Base-by-base conservation (phyloP, 23 tunicate species). In the Clavelina lepadiformis region DNA sequence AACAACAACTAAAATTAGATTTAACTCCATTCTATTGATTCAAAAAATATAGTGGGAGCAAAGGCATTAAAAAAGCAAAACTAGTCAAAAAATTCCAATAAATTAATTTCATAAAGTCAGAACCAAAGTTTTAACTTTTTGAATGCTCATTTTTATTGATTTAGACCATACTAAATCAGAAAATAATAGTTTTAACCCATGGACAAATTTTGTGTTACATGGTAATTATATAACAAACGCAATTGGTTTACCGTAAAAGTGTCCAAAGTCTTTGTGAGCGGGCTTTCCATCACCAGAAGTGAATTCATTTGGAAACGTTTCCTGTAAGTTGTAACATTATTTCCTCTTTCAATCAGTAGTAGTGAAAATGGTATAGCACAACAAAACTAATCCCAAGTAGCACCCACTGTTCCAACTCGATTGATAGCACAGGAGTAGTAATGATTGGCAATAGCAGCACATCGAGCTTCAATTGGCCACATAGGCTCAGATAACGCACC, bases 401-500 rank as follows among this genome's bases (percentile, higher is more conserved):
- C 0, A 41, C 86, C 38, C 33, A 88, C 96, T 65, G 94, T 73
- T 51, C 98, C 98, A 51, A 93, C 94, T 54, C 98, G 52, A 69
- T 93, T 93, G 56, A 93, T 93, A 1, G 82, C 86, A 47, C 98
- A 85, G 0, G 98, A 79, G 54, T 71, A 93, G 74, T 93, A 93
- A 46, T 79, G 88, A 63, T 84, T 83, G 2, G 98, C 98, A 28
- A 93, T 93, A n/a, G 98, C 92, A 3, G 94, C 98, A 63, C 98
- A 93, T 22, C 98, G 77, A 29, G 93, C 98, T 74, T 93, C 98
- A 19, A 93, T 74, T 26, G 82, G 80, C 98, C 98, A 93, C 98
- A 93, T 93, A 22, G 98, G 98, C 55, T 93, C 98, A 3, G 94
- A 85, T 23, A 93, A 54, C 26, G 85, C 79, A 31, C 98, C 98